A percentile compares a stretch with the other conserved stretches of the same genome.
Evolutionary conservation across 2,113 vertebrate genomes (phyloP).

Genomic region (Lophotis ruficrista): DNA sequence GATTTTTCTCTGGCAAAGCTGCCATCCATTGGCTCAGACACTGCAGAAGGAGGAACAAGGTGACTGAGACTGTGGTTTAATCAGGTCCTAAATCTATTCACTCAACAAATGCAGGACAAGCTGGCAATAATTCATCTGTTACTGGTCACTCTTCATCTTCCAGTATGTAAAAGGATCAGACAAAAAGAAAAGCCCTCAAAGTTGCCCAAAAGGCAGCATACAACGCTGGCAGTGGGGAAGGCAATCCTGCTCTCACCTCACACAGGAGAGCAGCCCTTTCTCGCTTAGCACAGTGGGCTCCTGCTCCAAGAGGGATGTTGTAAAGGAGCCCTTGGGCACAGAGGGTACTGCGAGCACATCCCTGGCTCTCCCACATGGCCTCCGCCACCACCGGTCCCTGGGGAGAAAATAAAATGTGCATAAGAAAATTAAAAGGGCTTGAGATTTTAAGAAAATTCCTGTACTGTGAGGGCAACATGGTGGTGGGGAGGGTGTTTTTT

Average conservation of each 20-base stretch:
- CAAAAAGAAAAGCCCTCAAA: not conserved
- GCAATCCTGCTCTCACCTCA: not conserved
- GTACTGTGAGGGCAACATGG: not conserved
- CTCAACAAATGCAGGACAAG: not conserved
- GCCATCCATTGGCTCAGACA: not conserved
- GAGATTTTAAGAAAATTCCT: not conserved
- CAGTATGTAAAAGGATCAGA: not conserved
- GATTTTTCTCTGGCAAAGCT: not conserved
- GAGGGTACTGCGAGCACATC: no score
- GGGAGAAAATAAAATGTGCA: not conserved
- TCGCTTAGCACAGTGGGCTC: not conserved
- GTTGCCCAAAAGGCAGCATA: fast-evolving
- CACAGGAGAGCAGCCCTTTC: not conserved
- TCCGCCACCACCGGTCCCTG: no score
- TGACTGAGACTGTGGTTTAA: not conserved
- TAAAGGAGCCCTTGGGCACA: not conserved
- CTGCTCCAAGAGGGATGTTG: fast-evolving
- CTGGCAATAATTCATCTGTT: not conserved
- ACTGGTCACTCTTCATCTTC: not conserved
- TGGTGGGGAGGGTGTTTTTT: not conserved
- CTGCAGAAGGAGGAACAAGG: not conserved
- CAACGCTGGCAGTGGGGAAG: fast-evolving
- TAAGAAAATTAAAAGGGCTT: not conserved
- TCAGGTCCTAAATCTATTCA: not conserved
- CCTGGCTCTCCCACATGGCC: fast-evolving